phyloP scores from a whole-genome alignment of 1,140 invertebrate genomes.

The Myzus persicae region DNA sequence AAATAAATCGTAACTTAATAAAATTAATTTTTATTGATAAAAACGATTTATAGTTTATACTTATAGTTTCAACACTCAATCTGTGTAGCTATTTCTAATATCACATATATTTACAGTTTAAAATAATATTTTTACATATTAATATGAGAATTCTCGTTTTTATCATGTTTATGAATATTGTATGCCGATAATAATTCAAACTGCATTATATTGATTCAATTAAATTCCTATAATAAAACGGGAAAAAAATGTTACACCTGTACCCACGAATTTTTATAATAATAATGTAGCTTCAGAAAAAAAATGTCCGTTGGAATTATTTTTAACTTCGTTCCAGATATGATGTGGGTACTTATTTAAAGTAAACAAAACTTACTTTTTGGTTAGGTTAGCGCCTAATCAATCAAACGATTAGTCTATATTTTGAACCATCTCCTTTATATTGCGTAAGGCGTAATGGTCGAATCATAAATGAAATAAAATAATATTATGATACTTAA shows the following conservation, averaged over 20 bases:
- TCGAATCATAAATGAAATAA: neutral
- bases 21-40: neutral
- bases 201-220: neutral
- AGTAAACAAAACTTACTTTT: too few relatives aligned
- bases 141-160: neutral
- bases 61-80: neutral
- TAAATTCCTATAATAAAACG: neutral
- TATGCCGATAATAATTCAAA: neutral
- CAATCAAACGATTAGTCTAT: too few relatives aligned
- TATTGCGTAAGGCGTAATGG: neutral
- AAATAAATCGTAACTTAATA: neutral
- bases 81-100: neutral
- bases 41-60: neutral
- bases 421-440: neutral
- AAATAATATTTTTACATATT: too few relatives aligned
- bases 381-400: too few relatives aligned
- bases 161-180: neutral
- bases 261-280: too few relatives aligned
- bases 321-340: neutral
- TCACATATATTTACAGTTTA: neutral
- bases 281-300: too few relatives aligned
- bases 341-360: neutral
- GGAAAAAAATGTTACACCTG: neutral
- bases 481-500: neutral
- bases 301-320: too few relatives aligned